Evolutionary conservation across 2,888 invertebrate species (phyloP).

Genomic region (Cistogaster globosa): DNA sequence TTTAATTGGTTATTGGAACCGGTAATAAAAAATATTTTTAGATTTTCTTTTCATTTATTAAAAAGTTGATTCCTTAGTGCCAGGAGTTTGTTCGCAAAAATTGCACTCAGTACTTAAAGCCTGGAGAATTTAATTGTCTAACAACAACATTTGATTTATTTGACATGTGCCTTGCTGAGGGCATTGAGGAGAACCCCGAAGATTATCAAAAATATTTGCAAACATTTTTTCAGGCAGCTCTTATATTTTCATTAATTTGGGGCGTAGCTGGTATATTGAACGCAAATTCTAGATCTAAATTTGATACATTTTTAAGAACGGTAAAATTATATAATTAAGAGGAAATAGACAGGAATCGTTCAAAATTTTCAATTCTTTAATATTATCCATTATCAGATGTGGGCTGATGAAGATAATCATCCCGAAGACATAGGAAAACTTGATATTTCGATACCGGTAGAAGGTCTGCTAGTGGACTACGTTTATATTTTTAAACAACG

Average conservation of each 20-base stretch:
- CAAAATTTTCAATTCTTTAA: not conserved
- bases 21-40: slow-evolving; percentile 74
- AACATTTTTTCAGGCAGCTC: slow-evolving; percentile 90
- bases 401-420: slow-evolving; percentile 76
- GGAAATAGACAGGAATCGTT: not conserved
- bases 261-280: slow-evolving; percentile 92
- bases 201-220: slow-evolving; percentile 88
- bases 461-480: slow-evolving; percentile 92
- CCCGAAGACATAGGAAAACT: slow-evolving; percentile 87
- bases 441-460: slow-evolving; percentile 89
- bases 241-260: slow-evolving; percentile 91
- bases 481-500: slow-evolving; percentile 91
- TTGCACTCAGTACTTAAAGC: slow-evolving; percentile 87
- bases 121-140: slow-evolving; percentile 89
- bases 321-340: slow-evolving; percentile 70
- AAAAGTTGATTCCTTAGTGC: slow-evolving; percentile 73
- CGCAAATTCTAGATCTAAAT: slow-evolving; percentile 87
- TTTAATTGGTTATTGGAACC: slow-evolving; percentile 93
- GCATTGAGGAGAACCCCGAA: slow-evolving; percentile 86
- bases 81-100: slow-evolving; percentile 88
- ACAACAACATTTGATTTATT: slow-evolving; percentile 89
- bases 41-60: not conserved
- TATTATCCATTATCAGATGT: slow-evolving; percentile 39
- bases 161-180: slow-evolving; percentile 90
- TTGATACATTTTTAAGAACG: slow-evolving; percentile 86